These are phyloP conservation scores for Gortyna flavago DNA, from an alignment of 2,888 invertebrate species.

Conservation along the genomic window DNA sequence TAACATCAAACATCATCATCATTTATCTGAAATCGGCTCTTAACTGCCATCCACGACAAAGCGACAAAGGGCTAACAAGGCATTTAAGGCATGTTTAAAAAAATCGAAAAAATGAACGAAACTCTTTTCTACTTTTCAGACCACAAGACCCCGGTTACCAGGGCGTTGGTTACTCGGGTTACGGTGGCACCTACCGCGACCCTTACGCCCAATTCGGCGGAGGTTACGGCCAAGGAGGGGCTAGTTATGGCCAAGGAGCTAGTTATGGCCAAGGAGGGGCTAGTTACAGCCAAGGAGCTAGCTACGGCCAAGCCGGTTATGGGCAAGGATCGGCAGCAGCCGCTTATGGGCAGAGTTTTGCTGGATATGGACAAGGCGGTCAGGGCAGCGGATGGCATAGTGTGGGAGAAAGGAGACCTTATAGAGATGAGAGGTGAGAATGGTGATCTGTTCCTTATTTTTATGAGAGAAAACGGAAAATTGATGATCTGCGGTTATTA, in stretches of 20 bases:
- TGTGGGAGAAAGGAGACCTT: constrained; percentile 84
- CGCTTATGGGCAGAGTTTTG: constrained; percentile 56
- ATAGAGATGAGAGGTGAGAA: constrained; percentile 85
- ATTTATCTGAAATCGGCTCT: neutral
- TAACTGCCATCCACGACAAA: neutral
- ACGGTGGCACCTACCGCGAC: constrained; percentile 61
- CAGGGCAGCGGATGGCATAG: constrained; percentile 83
- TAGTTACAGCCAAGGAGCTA: constrained; percentile 24
- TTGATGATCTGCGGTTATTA: neutral
- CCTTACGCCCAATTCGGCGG: constrained; percentile 66
- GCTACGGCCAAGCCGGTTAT: constrained; percentile 38
- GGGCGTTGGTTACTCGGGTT: constrained; percentile 67
- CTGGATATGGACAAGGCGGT: constrained; percentile 61
- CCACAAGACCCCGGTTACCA: constrained; percentile 81
- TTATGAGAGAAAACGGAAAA: neutral
- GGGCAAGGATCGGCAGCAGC: constrained; percentile 41
- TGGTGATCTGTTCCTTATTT: neutral
- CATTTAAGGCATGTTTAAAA: neutral
- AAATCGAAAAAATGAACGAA: neutral
- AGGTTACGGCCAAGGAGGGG: constrained; percentile 46
- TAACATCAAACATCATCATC: neutral
- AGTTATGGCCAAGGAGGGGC: constrained; percentile 34
- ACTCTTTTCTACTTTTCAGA: constrained; percentile 67
- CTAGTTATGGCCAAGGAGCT: constrained; percentile 27
- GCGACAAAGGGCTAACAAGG: neutral